Evolutionary conservation across 2,888 invertebrate genomes (phyloP).

Genomic region (Drosophila borborema): DNA sequence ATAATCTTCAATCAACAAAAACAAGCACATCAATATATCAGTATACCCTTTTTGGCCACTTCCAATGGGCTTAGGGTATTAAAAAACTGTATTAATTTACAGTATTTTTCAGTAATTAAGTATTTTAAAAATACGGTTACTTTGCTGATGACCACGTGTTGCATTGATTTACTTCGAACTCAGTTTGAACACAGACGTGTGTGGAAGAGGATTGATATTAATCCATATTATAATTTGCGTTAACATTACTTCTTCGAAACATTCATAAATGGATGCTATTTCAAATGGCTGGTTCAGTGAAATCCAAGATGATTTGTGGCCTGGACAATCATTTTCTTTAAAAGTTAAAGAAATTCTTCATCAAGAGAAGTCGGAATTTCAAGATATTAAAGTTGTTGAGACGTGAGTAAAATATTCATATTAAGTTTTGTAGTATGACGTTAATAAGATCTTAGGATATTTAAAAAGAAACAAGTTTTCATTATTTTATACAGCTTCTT

Average conservation of each 20-base stretch:
- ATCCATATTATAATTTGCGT: not conserved
- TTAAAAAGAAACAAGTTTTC: not conserved
- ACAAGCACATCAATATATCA: too few species aligned
- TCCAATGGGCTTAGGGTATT: not conserved
- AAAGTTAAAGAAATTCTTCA: constrained; percentile 93
- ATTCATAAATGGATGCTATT: constrained; percentile 87
- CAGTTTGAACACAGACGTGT: not conserved
- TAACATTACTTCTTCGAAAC: not conserved
- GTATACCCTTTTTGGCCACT: not conserved
- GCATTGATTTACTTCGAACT: not conserved
- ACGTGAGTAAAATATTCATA: constrained; percentile 87
- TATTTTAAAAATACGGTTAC: constrained; percentile 9
- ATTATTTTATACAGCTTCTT: not conserved
- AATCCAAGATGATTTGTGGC: constrained; percentile 94
- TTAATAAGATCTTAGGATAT: too few species aligned
- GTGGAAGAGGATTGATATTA: not conserved
- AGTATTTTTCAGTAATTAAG: constrained; percentile 1
- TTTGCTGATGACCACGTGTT: constrained; percentile 3
- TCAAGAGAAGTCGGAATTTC: constrained; percentile 92
- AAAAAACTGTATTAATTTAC: not conserved
- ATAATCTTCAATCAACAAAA: too few species aligned
- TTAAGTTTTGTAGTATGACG: not conserved
- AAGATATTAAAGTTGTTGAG: constrained; percentile 93
- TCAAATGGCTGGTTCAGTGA: constrained; percentile 97
- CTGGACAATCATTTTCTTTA: constrained; percentile 94